Percentiles rank a stretch among this genome's conserved stretches.
Conservation (phyloP, 2,888 invertebrate species). For the Myopa tessellatipennis region DNA sequence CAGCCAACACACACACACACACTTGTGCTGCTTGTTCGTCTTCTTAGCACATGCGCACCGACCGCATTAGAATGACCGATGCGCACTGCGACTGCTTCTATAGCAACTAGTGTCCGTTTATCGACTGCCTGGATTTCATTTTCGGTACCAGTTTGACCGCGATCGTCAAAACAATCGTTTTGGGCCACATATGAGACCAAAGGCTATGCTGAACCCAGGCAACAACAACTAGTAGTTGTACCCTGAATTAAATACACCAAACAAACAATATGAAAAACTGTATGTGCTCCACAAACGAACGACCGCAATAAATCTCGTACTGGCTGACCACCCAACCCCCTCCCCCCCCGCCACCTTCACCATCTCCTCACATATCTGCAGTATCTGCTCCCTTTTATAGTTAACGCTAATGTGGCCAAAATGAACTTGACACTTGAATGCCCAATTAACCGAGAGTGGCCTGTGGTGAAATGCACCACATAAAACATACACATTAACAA, state of each 20-base stretch:
- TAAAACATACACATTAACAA: conserved; percentile 4
- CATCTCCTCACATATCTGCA: not conserved
- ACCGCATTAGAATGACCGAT: conserved; percentile 31
- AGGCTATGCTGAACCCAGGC: conserved; percentile 18
- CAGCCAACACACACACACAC: too few relatives aligned
- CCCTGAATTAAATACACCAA: conserved; percentile 43
- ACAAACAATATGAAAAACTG: conserved; percentile 49
- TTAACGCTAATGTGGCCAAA: conserved; percentile 67
- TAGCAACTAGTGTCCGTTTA: conserved; percentile 30
- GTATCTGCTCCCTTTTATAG: conserved; percentile 62
- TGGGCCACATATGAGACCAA: conserved; percentile 38
- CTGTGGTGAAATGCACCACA: conserved; percentile 7
- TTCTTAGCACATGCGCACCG: not conserved
- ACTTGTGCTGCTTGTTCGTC: too few relatives aligned
- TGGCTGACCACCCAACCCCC: not conserved
- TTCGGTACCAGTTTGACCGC: conserved; percentile 39
- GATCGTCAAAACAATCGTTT: conserved; percentile 38
- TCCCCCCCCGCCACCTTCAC: not conserved
- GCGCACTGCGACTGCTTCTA: not conserved
- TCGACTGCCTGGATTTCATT: conserved; percentile 47
- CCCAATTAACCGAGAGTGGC: conserved; percentile 63
- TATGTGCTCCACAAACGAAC: conserved; percentile 54
- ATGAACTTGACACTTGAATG: conserved; percentile 69
- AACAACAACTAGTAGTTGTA: conserved; percentile 31
- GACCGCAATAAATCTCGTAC: conserved; percentile 63